A percentile compares a stretch with the other conserved stretches of the same genome.
These are phyloP conservation scores for Picathartes gymnocephalus DNA, from an alignment of 2,113 vertebrate species.

Conservation along the genomic window DNA sequence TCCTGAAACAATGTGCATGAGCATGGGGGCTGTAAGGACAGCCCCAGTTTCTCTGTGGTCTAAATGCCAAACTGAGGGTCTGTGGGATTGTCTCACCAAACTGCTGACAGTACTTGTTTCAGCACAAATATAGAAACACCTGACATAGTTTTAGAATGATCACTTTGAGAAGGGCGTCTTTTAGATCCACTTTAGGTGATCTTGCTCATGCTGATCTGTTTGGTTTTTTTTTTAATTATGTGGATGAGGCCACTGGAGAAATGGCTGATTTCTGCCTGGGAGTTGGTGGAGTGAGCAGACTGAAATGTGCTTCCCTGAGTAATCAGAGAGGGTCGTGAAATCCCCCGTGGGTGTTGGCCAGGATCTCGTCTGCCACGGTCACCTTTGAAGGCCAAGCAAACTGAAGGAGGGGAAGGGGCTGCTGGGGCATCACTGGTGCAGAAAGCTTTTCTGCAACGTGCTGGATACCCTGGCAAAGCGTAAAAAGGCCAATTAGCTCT, in stretches of 20 bases:
- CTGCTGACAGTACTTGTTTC: neutral
- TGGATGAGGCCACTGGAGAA: neutral
- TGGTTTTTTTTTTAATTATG: neutral
- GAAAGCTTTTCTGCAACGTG: constrained; percentile 50
- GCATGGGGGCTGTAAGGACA: fast-evolving
- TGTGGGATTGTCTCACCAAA: neutral
- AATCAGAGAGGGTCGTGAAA: neutral
- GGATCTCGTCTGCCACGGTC: neutral
- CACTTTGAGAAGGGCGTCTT: neutral
- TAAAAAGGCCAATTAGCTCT: constrained; percentile 74
- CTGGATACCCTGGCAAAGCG: constrained; percentile 5
- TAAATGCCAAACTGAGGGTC: neutral
- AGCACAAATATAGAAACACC: neutral
- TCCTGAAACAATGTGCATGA: neutral
- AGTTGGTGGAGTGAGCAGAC: neutral
- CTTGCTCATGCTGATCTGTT: neutral
- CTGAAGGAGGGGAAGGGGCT: constrained; percentile 58
- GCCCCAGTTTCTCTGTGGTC: neutral
- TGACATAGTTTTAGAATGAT: neutral
- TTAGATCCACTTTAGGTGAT: neutral
- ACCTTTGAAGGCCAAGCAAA: constrained; percentile 28
- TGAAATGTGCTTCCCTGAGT: neutral
- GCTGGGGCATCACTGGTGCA: neutral
- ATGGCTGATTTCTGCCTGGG: neutral
- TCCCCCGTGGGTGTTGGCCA: neutral